Percentiles rank a stretch among this genome's conserved stretches.
Conservation (phyloP, 2,113 vertebrate genomes). For the Oryzias melastigma region DNA sequence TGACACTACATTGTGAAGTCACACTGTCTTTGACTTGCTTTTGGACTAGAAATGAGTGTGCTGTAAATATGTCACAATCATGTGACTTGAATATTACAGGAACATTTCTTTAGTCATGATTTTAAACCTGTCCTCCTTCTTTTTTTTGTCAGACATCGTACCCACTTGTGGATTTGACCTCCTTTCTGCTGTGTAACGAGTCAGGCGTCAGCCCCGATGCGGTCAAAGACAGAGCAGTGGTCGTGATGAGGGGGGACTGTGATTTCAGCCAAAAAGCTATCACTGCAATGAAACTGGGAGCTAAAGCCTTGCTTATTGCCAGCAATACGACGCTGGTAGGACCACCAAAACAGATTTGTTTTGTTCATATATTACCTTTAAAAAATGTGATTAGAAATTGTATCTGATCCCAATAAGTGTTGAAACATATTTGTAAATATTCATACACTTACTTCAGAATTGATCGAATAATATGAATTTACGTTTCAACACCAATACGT, state of each 20-base stretch:
- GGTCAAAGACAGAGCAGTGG: slow-evolving; percentile 80
- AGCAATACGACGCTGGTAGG: slow-evolving; percentile 80
- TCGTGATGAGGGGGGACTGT: slow-evolving; percentile 85
- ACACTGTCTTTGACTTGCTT: neutral
- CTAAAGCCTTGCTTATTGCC: slow-evolving; percentile 83
- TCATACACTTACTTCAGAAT: no score
- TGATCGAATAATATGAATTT: no score
- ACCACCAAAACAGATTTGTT: slow-evolving; percentile 9
- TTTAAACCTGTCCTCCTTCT: neutral
- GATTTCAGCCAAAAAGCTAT: slow-evolving; percentile 82
- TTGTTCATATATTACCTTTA: neutral
- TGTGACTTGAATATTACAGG: neutral
- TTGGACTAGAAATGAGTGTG: no score
- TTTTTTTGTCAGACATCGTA: slow-evolving; percentile 65
- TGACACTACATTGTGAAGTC: no score
- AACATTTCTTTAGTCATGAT: neutral
- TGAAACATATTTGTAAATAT: no score
- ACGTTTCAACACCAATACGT: neutral
- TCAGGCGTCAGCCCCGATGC: slow-evolving; percentile 63
- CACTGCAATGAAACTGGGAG: slow-evolving; percentile 81
- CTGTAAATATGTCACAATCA: neutral
- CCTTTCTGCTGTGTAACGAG: slow-evolving; percentile 77
- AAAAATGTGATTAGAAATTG: neutral
- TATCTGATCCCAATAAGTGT: neutral
- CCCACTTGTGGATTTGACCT: slow-evolving; percentile 80